A percentile compares a stretch with the other conserved stretches of the same genome.
Conservation (phyloP, 2,888 invertebrate genomes). For the Epinotia bilunana region DNA sequence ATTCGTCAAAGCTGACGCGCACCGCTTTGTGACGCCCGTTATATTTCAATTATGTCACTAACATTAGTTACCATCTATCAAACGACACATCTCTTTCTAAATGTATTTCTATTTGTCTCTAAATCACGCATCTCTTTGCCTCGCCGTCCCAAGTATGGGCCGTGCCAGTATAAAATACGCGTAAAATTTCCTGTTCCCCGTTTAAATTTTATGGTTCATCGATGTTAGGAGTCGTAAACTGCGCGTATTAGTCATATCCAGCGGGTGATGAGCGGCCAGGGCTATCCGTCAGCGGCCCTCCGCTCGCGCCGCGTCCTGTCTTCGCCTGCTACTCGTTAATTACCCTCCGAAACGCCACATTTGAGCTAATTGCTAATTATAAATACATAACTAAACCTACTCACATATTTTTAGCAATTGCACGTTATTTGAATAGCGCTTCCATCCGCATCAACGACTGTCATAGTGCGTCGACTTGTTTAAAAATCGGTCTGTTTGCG, state of each 20-base stretch:
- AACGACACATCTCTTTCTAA: conserved; percentile 37
- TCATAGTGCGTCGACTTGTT: conserved; percentile 46
- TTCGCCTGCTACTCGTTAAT: conserved; percentile 70
- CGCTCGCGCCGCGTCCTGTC: conserved; percentile 59
- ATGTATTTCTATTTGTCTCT: conserved; percentile 35
- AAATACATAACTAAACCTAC: conserved; percentile 35
- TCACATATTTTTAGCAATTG: conserved; percentile 1
- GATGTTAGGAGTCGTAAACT: conserved; percentile 65
- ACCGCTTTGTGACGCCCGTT: conserved; percentile 50
- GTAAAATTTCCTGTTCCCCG: conserved; percentile 57
- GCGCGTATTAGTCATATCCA: conserved; percentile 63
- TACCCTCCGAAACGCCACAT: conserved; percentile 62
- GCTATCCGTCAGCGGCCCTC: conserved; percentile 67
- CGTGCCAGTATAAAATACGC: conserved; percentile 50
- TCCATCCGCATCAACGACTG: conserved; percentile 8
- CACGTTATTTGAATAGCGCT: not conserved
- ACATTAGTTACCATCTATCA: conserved; percentile 36
- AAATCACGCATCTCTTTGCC: conserved; percentile 16
- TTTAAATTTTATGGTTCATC: conserved; percentile 68
- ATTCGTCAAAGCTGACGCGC: conserved; percentile 57
- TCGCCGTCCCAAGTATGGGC: conserved; percentile 33
- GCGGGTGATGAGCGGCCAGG: conserved; percentile 53
- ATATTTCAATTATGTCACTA: conserved; percentile 52
- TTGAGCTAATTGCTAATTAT: conserved; percentile 51
- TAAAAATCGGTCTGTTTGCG: conserved; percentile 53